These are phyloP conservation scores for Zoroaster sp. DNA, from an alignment of 53 echinoderm and acorn worm genomes.

Conservation along the genomic window DNA sequence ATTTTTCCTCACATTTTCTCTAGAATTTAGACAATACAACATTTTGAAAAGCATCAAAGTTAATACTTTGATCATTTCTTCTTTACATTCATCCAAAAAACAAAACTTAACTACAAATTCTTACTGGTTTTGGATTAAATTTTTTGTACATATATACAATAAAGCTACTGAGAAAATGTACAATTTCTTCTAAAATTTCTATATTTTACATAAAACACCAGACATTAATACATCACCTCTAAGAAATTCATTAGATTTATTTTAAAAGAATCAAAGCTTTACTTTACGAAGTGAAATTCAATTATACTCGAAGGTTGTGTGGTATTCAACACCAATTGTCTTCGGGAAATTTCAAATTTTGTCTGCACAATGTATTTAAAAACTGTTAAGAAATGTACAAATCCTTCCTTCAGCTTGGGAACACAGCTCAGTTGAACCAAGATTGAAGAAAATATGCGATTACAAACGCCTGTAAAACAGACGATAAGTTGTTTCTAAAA, in stretches of 20 bases:
- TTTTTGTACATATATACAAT: conserved; percentile 43
- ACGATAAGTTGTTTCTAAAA: not conserved
- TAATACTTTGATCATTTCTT: not conserved
- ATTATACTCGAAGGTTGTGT: not conserved
- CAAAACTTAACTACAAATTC: not conserved
- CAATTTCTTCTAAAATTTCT: conserved; percentile 12
- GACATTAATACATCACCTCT: not conserved
- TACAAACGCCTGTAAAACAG: not conserved
- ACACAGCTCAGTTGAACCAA: not conserved
- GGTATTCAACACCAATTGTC: not conserved
- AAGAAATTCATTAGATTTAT: not conserved
- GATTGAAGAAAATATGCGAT: not conserved
- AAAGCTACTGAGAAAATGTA: not conserved
- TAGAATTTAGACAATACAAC: not conserved
- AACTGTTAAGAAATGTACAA: not conserved
- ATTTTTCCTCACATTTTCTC: not conserved
- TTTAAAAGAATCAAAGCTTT: not conserved
- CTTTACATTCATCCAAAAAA: not conserved
- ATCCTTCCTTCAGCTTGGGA: not conserved
- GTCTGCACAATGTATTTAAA: not conserved
- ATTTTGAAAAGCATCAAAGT: not conserved
- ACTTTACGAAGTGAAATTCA: not conserved
- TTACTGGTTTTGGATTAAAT: not conserved
- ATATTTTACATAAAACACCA: conserved; percentile 31
- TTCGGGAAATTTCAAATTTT: not conserved